These are phyloP conservation scores for Panthera tigris DNA, from an alignment of 2,113 vertebrate species.

Conservation along the genomic window DNA sequence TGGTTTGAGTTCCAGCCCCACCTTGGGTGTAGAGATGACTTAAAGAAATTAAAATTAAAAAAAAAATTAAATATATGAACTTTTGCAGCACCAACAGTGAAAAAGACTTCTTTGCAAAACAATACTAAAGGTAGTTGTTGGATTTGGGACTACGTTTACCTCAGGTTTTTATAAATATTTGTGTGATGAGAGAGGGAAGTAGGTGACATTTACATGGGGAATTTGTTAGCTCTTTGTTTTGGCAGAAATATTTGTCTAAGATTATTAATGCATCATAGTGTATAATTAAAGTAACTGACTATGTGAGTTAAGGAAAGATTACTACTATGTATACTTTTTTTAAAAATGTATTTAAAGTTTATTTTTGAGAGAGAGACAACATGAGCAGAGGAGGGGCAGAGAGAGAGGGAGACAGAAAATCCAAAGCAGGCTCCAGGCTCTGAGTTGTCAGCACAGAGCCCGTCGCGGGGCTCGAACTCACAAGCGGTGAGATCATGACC, in stretches of 20 bases:
- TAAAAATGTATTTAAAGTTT: too few species aligned
- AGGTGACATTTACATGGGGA: neutral
- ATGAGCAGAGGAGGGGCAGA: too few species aligned
- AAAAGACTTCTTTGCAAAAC: neutral
- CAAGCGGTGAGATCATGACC: too few species aligned
- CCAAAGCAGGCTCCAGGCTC: too few species aligned
- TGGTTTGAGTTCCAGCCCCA: neutral
- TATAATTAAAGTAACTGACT: neutral
- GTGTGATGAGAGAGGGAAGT: neutral
- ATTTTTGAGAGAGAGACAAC: too few species aligned
- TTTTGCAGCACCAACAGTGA: neutral
- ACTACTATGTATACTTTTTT: neutral
- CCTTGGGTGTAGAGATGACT: neutral
- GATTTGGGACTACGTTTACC: neutral
- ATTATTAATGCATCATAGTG: neutral
- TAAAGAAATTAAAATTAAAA: neutral
- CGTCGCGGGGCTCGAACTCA: too few species aligned
- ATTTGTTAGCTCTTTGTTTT: slow-evolving; percentile 20
- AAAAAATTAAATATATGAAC: neutral
- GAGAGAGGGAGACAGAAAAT: too few species aligned
- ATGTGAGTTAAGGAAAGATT: neutral
- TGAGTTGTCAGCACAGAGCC: too few species aligned
- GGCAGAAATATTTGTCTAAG: neutral
- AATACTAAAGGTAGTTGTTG: neutral
- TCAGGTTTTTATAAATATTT: neutral